Conservation (phyloP, 2,113 vertebrate genomes). For the Pardalotus punctatus region DNA sequence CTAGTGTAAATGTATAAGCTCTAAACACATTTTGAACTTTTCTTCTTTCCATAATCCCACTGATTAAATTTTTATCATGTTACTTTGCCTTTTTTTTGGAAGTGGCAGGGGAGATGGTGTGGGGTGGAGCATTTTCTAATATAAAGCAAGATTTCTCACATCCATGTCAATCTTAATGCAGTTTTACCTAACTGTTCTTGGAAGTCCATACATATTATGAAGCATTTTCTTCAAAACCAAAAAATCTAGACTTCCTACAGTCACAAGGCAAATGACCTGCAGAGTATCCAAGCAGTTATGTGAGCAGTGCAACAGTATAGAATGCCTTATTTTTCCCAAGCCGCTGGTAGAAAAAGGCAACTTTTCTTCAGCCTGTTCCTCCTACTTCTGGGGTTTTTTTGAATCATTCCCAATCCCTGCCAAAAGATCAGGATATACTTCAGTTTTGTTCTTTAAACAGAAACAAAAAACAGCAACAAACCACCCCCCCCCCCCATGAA, state of each 20-base stretch:
- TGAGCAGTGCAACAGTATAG: neutral
- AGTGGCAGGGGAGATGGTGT: rapidly evolving
- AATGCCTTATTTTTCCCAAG: neutral
- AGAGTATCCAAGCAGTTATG: rapidly evolving
- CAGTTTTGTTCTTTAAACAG: neutral
- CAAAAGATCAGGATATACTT: neutral
- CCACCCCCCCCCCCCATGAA: neutral
- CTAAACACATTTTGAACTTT: neutral
- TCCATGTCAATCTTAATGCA: neutral
- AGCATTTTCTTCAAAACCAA: neutral
- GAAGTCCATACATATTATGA: neutral
- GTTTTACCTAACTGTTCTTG: neutral
- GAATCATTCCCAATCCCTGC: neutral
- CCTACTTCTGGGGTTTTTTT: neutral
- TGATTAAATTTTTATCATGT: neutral
- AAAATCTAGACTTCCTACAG: neutral
- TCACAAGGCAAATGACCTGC: neutral
- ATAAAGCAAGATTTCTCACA: neutral
- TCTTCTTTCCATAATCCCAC: neutral
- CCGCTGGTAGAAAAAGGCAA: neutral
- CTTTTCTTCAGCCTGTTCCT: neutral
- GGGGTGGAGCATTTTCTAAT: rapidly evolving
- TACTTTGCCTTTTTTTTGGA: neutral
- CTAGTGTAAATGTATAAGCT: neutral
- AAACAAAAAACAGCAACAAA: neutral